Base-by-base conservation (phyloP, 2,113 vertebrate species). In the Cettia cetti region DNA sequence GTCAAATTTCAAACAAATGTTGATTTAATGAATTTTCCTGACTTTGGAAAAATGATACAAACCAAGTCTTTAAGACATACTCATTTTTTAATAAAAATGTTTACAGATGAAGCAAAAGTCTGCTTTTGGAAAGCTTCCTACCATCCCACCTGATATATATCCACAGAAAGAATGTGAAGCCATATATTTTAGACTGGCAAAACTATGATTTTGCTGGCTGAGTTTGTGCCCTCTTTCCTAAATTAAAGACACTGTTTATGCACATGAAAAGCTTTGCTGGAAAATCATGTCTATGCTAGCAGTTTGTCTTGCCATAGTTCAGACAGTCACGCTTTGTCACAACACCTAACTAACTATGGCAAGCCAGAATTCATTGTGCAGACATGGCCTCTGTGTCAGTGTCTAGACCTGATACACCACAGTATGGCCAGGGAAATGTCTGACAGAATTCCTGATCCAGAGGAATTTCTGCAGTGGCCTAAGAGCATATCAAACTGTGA, bases 11-110 rank as follows among this genome's bases (percentile, higher is more conserved):
- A 94, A 84, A 90, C 30, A 91, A 92, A 75, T 49, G 26, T 83
- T 82, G 27, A 93, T 68, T 33, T 94, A 95, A 86, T 94, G 53
- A 88, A 77, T 96, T 96, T 93, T 94, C 92, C 88, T 80, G 61
- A 79, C 64, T 94, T 87, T 65, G 77, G 77, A 75, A 94, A 93
- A 91, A 44, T 2, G 37, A 35, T 63, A 69, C 23, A 72, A 92
- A 75, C 56, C 17, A 85, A 85, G 65, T 83, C 50, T 84, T 95
- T 61, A 72, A 90, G 40, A 78, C 52, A 71, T 39, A 24, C 15
- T 91, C 17, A 64, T 84, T 94, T 93, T 92, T 53, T 89, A 89
- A 84, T 65, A 83, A 86, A 91, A 95, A 91, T 82, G 65, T 94
- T 96, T 86, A 84, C 76, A 75, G 94, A 86, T 81, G 95, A 95